Evolutionary conservation across 2,797 vertebrate species (phyloP).

Genomic region (Acanthurus lineatus): DNA sequence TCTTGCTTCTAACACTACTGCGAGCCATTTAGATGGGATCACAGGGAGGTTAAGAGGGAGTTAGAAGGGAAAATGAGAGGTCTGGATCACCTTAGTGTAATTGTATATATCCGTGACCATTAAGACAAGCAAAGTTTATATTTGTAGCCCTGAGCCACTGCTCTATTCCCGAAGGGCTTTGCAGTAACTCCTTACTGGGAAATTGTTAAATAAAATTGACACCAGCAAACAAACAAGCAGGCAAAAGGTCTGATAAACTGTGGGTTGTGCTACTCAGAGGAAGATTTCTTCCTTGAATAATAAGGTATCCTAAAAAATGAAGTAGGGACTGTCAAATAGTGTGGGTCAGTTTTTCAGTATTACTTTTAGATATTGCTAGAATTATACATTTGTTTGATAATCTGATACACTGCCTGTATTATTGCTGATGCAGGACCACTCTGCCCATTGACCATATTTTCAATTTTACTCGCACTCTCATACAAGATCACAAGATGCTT

Average conservation of each 20-base stretch:
- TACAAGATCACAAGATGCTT: background rate
- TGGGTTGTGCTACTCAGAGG: background rate
- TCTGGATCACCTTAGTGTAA: constrained; percentile 43
- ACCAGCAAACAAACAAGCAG: constrained; percentile 17
- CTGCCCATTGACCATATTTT: background rate
- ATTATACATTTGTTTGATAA: background rate
- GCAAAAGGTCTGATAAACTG: constrained; percentile 14
- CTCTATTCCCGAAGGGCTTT: background rate
- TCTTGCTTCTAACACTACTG: constrained; percentile 40
- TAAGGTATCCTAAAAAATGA: background rate
- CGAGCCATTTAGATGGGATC: constrained; percentile 50
- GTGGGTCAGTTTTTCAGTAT: background rate
- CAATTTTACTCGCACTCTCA: background rate
- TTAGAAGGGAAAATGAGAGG: constrained; percentile 37
- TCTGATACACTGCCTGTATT: background rate
- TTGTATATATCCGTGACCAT: constrained; percentile 35
- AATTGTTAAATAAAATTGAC: constrained; percentile 7
- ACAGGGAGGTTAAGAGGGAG: constrained; percentile 53
- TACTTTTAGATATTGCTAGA: background rate
- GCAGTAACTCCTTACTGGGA: background rate
- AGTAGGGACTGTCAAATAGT: background rate
- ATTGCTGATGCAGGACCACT: background rate
- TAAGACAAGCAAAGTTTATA: constrained; percentile 16
- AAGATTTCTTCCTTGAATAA: background rate
- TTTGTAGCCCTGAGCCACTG: constrained; percentile 20